Conservation (phyloP, 2,888 invertebrate species). For the Penaeus monodon region DNA sequence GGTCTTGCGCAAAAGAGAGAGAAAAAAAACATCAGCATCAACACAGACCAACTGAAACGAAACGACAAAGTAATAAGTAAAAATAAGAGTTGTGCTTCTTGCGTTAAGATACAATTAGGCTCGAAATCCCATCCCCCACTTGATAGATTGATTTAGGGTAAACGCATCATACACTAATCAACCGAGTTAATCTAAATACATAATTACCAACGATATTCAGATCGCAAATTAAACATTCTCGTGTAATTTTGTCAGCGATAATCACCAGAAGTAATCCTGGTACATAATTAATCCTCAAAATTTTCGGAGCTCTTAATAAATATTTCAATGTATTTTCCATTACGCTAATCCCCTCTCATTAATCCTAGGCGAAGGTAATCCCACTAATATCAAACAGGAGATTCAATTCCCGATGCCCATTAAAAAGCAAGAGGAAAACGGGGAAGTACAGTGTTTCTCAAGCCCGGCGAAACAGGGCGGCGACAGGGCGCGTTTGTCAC, state of each 20-base stretch:
- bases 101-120: slow-evolving; percentile 1
- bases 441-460: too few species aligned
- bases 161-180: slow-evolving; percentile 30
- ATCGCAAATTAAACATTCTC: slow-evolving; percentile 36
- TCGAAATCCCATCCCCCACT: background rate
- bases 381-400: slow-evolving; percentile 10
- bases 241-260: slow-evolving; percentile 24
- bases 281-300: slow-evolving; percentile 38
- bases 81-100: background rate
- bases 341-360: slow-evolving; percentile 9
- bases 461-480: too few species aligned
- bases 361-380: slow-evolving; percentile 12
- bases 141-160: slow-evolving; percentile 38
- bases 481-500: too few species aligned
- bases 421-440: too few species aligned
- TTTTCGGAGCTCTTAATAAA: slow-evolving; percentile 25
- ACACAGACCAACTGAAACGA: too few species aligned
- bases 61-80: background rate
- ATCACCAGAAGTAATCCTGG: slow-evolving; percentile 32
- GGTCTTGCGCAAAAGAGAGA: too few species aligned
- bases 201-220: slow-evolving; percentile 32
- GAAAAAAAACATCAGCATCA: too few species aligned
- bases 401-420: background rate
- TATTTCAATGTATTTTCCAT: slow-evolving; percentile 36
- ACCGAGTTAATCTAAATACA: slow-evolving; percentile 44